Evolutionary conservation across 2,113 vertebrate genomes (phyloP).

Genomic region (Apodemus sylvaticus): DNA sequence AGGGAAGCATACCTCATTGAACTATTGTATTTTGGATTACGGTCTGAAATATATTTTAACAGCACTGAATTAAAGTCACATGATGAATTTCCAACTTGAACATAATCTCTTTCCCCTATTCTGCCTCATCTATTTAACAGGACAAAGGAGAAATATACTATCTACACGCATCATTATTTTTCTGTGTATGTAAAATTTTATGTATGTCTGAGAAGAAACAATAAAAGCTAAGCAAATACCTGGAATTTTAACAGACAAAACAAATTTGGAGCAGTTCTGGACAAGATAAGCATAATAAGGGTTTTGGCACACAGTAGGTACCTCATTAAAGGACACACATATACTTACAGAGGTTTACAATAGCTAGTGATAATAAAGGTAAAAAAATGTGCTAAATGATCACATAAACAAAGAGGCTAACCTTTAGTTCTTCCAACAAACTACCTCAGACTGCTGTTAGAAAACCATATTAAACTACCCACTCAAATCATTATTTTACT

Average conservation of each 20-base stretch:
- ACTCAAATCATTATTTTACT: constrained; percentile 65
- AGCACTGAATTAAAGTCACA: constrained; percentile 61
- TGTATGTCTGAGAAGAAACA: not conserved
- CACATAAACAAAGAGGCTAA: constrained; percentile 19
- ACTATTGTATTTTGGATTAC: constrained; percentile 40
- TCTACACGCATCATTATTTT: constrained; percentile 50
- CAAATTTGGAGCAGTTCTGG: not conserved
- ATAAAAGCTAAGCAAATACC: constrained; percentile 32
- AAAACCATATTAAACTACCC: constrained; percentile 48
- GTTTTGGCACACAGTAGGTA: not conserved
- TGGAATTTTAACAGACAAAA: not conserved
- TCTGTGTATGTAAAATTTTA: not conserved
- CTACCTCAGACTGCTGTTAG: constrained; percentile 64
- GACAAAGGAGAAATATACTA: constrained; percentile 57
- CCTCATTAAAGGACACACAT: not conserved
- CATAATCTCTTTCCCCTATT: constrained; percentile 56
- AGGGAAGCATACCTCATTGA: not conserved
- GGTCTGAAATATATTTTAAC: constrained; percentile 46
- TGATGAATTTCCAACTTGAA: constrained; percentile 59
- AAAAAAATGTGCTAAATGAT: not conserved
- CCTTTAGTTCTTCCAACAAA: constrained; percentile 72
- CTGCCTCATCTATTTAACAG: constrained; percentile 55
- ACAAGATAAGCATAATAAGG: not conserved
- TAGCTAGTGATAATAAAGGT: not conserved
- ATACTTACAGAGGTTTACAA: not conserved